A percentile compares a stretch with the other conserved stretches of the same genome.
Conservation (phyloP, 2,113 vertebrate genomes). For the Lampris megalopsis region DNA sequence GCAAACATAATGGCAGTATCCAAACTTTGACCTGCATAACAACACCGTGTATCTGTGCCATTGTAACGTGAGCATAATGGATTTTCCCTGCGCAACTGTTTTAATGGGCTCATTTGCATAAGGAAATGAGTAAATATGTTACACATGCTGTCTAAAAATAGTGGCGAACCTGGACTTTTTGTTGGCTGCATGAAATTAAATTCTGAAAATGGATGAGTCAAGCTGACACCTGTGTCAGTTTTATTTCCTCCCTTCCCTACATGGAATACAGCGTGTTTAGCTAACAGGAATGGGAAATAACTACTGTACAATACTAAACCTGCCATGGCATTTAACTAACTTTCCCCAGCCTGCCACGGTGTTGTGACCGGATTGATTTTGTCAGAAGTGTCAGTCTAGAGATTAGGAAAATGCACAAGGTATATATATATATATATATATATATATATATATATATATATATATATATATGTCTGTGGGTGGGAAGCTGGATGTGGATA, state of each 20-base stretch:
- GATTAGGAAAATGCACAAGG: slow-evolving; percentile 15
- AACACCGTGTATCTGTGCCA: slow-evolving; percentile 23
- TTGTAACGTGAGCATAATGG: slow-evolving; percentile 61
- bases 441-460: no score
- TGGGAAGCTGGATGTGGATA: no score
- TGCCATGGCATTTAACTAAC: slow-evolving; percentile 40
- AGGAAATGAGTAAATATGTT: slow-evolving; percentile 74
- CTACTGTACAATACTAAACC: slow-evolving; percentile 36
- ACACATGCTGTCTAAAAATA: slow-evolving; percentile 67
- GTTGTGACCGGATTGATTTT: slow-evolving; percentile 40
- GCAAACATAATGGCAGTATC: slow-evolving; percentile 53
- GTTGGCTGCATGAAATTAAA: slow-evolving; percentile 56
- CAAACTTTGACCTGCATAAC: slow-evolving; percentile 74
- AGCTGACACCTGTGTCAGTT: slow-evolving; percentile 64
- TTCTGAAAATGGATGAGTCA: slow-evolving; percentile 51
- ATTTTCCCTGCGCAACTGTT: slow-evolving; percentile 60
- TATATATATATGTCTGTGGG: no score
- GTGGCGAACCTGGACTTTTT: slow-evolving; percentile 46
- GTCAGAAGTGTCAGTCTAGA: slow-evolving; percentile 5
- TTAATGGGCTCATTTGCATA: slow-evolving; percentile 76
- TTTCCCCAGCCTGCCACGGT: slow-evolving; percentile 3
- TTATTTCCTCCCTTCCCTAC: slow-evolving; percentile 56
- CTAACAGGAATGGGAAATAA: slow-evolving; percentile 42
- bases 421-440: neutral
- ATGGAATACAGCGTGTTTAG: slow-evolving; percentile 41